Percentiles rank a stretch among this genome's conserved stretches.
Evolutionary conservation across 2,113 vertebrate species (phyloP).

Genomic region (Chiloscyllium plagiosum): DNA sequence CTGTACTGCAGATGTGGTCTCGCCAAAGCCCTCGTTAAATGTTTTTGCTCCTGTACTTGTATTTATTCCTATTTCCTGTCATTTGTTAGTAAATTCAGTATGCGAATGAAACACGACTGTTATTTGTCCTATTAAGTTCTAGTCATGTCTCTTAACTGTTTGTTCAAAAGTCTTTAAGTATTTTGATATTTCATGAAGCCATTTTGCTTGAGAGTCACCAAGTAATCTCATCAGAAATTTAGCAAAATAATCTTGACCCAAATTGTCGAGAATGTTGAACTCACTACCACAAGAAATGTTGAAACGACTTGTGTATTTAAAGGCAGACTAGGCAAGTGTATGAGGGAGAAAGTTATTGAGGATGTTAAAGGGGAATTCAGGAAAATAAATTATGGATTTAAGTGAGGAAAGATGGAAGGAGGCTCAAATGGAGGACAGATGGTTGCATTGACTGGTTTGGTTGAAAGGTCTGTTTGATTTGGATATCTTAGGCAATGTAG

Average conservation of each 20-base stretch:
- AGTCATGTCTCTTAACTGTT: background rate
- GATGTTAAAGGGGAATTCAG: no score
- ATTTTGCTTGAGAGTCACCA: background rate
- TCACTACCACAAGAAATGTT: background rate
- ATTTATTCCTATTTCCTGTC: background rate
- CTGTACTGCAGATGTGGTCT: no score
- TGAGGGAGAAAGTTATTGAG: background rate
- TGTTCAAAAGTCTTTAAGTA: background rate
- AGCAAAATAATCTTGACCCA: background rate
- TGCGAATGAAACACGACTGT: background rate
- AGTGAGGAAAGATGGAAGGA: background rate
- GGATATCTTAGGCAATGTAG: background rate
- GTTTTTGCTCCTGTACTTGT: no score
- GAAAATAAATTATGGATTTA: background rate
- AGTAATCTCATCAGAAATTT: background rate
- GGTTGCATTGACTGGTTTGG: background rate
- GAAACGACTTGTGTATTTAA: background rate
- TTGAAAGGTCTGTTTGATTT: background rate
- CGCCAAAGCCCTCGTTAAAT: no score
- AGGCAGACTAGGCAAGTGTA: background rate
- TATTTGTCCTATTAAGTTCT: background rate
- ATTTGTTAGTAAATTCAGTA: background rate
- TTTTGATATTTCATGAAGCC: background rate
- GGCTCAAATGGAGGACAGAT: background rate
- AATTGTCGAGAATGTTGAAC: background rate